Percentiles rank a stretch among this genome's conserved stretches.
Evolutionary conservation across 2,113 vertebrate genomes (phyloP).

Genomic region (Riparia riparia): DNA sequence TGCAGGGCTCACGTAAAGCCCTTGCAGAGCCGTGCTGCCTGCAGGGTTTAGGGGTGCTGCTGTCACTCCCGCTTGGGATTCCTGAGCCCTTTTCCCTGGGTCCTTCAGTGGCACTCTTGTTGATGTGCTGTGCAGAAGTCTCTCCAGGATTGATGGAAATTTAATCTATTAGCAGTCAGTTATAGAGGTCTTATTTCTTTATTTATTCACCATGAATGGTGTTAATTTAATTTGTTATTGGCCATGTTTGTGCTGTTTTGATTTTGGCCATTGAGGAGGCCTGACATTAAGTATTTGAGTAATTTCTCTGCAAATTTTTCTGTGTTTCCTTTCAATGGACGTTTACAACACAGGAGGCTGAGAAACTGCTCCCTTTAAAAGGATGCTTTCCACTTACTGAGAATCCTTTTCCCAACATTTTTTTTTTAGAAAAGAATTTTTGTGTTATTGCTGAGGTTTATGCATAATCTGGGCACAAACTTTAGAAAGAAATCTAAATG

Average conservation of each 20-base stretch:
- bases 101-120: not conserved
- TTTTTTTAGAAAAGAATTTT: not conserved
- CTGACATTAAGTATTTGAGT: not conserved
- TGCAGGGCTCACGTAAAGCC: accelerated
- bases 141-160: not conserved
- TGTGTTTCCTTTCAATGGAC: not conserved
- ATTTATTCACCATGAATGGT: not conserved
- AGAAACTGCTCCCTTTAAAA: not conserved
- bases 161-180: not conserved
- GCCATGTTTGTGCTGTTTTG: not conserved
- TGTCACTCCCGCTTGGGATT: not conserved
- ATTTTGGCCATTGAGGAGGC: not conserved
- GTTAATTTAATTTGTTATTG: not conserved
- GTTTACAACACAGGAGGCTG: not conserved
- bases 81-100: accelerated
- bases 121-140: not conserved
- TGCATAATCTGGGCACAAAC: not conserved
- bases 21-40: not conserved
- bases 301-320: not conserved
- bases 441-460: not conserved
- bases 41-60: not conserved
- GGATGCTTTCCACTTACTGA: not conserved
- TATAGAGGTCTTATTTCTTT: not conserved
- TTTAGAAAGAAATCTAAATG: not conserved
- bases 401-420: not conserved